Base-by-base conservation (phyloP, 2,888 invertebrate genomes). In the Thumatha senex region DNA sequence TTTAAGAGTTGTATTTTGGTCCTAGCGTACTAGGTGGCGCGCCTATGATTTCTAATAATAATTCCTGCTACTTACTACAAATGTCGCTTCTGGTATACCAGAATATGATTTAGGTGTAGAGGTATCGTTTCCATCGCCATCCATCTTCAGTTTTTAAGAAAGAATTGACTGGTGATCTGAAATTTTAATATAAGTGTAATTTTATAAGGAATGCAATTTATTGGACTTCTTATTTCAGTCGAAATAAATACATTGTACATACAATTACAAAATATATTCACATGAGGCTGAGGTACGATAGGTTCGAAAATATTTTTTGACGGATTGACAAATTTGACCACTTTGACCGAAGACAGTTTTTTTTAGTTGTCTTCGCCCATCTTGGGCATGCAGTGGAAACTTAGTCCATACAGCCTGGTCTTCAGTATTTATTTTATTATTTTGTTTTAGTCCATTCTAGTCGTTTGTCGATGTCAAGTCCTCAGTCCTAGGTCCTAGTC, bases 11-110 rank as follows among this genome's bases (percentile, higher is more conserved):
- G 18, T 24, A 24, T 4, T 24, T 2, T 24, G 18, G 18, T 24
- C 18, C 2, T 4, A 5, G 18, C 18, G 18, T 24, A 24, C 2
- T 24, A 24, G 18, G 2, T 24, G 18, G 18, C 18, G 18, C 5
- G 5, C 18, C 31, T 8, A 2, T 31, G 8, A 31, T 31, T 2
- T 29, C 3, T 30, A 31, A 7, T 24, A 15, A 35, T 9, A 39
- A 3, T 31, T 7, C 10, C 7, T 12, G 1, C 2, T 43, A 93
- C 94, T 94, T 93, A 97, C 97, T 70, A 97, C 95, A 93, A 97
- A 97, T 68, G 94, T 93, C 36, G 97, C 97, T 89, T 96, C 96
- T 40, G 97, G 97, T 76, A 97, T 97, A 62, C 97, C 97, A 46
- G 96, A 96, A 83, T 94, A 96, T 0, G 96, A 95, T 80, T 92